These are phyloP conservation scores for Condylura cristata DNA, from an alignment of 2,113 vertebrate species.

Conservation along the genomic window DNA sequence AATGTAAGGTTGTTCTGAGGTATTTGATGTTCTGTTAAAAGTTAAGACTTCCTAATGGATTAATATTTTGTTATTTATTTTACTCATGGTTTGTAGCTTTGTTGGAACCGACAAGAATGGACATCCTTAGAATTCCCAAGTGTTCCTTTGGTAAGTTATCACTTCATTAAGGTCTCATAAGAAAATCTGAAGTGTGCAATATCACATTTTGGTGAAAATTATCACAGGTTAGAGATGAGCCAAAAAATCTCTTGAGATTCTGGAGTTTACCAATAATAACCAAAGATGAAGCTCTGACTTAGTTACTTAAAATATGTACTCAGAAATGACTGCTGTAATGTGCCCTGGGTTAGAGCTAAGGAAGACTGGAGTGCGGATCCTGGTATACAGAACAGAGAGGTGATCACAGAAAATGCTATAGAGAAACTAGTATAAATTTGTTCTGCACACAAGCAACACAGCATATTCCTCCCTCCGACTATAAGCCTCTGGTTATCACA, in stretches of 20 bases:
- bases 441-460: not conserved
- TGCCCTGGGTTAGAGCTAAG: not conserved
- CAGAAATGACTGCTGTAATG: fast-evolving
- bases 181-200: slow-evolving; percentile 63
- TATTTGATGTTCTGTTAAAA: not conserved
- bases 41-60: not conserved
- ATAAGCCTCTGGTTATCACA: not conserved
- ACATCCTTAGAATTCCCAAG: slow-evolving; percentile 62
- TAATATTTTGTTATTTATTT: not conserved
- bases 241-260: slow-evolving; percentile 56
- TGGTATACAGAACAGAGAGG: not conserved
- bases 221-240: slow-evolving; percentile 44
- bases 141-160: slow-evolving; percentile 63
- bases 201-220: slow-evolving; percentile 70
- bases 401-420: not conserved
- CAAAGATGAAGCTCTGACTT: not conserved
- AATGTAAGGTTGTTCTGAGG: not conserved
- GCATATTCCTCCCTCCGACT: not conserved
- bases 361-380: not conserved
- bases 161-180: slow-evolving; percentile 72
- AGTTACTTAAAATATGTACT: not conserved
- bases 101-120: not conserved
- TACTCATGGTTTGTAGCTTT: not conserved
- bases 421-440: not conserved
- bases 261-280: slow-evolving; percentile 49